Base-by-base conservation (phyloP, 2,113 vertebrate species). In the Rafetus swinhoei region DNA sequence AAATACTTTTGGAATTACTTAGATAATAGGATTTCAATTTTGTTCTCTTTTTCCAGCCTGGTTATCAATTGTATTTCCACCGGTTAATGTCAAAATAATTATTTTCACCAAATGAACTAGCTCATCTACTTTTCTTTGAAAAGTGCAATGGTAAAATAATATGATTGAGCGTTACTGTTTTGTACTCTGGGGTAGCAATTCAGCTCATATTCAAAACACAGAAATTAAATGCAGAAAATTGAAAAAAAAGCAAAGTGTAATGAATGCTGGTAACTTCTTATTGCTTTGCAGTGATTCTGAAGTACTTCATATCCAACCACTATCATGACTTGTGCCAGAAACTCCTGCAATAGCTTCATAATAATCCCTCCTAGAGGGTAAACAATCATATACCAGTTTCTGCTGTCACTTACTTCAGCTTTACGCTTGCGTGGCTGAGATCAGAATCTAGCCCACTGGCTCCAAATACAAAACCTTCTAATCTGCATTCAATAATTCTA, bases 351-450 rank as follows among this genome's bases (percentile, higher is more conserved):
- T 89, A 93, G 74, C 94, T 90, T 88, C 82, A 89, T 76, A 87
- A 82, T 87, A 84, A 62, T 81, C 92, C 56, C 85, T 95, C 95
- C 88, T 89, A 82, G 7, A 87, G 85, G 57, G 72, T 82, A 87
- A 79, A 4, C 91, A 92, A 88, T 84, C 50, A 52, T 87, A 10
- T 5, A 55, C 2, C 39, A 94, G 27, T 87, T 54, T 56, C 55
- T 29, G 7, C 14, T 81, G 65, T 85, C 10, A 52, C 12, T n/a
- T 13, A 69, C 16, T 77, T 84, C 52, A 65, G 15, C 11, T 9
- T 92, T 74, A 80, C 4, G 65, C 4, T 1, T 87, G 53, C 81
- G 52, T 50, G 94, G 93, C 21, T 65, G 62, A 82, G 88, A 96
- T 82, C 27, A 89, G 9, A 65, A 80, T 39, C 74, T 82, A 62